Percentiles rank a stretch among this genome's conserved stretches.
Conservation (phyloP, 2,888 invertebrate species). For the Agonopterix alstromeriana region DNA sequence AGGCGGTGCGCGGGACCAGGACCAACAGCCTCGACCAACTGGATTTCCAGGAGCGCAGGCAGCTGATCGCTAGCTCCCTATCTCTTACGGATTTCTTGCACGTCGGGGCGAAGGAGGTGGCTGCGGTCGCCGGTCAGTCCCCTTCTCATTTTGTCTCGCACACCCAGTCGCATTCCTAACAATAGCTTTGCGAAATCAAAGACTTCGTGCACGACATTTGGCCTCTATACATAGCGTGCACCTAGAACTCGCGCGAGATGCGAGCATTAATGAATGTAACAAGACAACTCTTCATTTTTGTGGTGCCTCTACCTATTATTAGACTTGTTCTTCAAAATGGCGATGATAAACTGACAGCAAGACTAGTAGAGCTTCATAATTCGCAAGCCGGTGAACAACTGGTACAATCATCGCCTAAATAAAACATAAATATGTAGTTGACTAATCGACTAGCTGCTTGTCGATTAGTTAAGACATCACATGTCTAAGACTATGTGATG, state of each 20-base stretch:
- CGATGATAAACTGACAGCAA: too few relatives aligned
- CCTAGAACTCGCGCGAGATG: not conserved
- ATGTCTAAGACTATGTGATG: too few relatives aligned
- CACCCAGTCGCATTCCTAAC: conserved; percentile 48
- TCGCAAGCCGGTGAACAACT: too few relatives aligned
- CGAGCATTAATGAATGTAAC: not conserved
- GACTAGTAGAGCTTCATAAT: too few relatives aligned
- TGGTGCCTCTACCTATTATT: too few relatives aligned
- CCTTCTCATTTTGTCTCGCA: conserved; percentile 33
- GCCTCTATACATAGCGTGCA: conserved; percentile 14
- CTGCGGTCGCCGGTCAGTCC: conserved; percentile 69
- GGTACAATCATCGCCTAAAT: too few relatives aligned
- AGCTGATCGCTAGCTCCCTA: conserved; percentile 91
- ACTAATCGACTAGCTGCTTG: too few relatives aligned
- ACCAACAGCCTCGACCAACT: conserved; percentile 92
- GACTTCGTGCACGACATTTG: conserved; percentile 33
- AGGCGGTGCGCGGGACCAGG: conserved; percentile 75
- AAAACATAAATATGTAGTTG: too few relatives aligned
- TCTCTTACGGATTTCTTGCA: conserved; percentile 91
- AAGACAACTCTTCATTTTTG: too few relatives aligned
- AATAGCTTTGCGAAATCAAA: conserved; percentile 60
- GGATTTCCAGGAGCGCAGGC: conserved; percentile 94
- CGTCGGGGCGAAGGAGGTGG: conserved; percentile 79
- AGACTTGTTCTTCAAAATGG: too few relatives aligned
- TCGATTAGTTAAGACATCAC: too few relatives aligned